Conservation (phyloP, 1,140 invertebrate genomes). For the Harpegnathos saltator region DNA sequence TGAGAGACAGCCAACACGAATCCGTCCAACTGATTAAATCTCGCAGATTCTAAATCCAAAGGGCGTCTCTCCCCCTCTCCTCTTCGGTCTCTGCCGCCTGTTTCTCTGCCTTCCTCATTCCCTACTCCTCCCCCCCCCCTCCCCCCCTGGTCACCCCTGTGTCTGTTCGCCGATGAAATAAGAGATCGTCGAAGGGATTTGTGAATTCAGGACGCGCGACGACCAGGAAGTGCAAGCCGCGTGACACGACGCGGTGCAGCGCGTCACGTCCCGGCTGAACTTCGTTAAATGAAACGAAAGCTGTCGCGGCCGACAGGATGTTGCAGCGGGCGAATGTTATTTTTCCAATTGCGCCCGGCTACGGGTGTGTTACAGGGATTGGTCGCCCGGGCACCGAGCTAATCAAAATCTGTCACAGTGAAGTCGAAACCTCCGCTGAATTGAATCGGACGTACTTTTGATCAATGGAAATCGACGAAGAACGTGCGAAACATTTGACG, state of each 20-base stretch:
- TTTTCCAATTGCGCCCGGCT: conserved; percentile 42
- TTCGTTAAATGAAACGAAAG: conserved; percentile 52
- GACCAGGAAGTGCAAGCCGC: conserved; percentile 25
- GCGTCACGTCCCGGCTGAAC: conserved; percentile 43
- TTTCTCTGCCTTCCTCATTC: too few species aligned
- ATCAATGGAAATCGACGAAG: conserved; percentile 5
- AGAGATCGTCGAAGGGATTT: conserved; percentile 59
- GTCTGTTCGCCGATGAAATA: conserved; percentile 9
- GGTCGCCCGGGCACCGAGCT: conserved; percentile 14
- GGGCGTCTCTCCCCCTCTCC: background rate
- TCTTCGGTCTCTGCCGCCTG: background rate
- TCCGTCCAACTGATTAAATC: conserved; percentile 68
- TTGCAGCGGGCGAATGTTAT: conserved; percentile 39
- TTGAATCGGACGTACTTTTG: conserved; percentile 25
- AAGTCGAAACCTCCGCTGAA: conserved; percentile 22
- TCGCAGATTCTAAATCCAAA: conserved; percentile 22
- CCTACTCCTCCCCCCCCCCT: too few species aligned
- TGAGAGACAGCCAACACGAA: conserved; percentile 34
- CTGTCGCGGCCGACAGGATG: conserved; percentile 32
- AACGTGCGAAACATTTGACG: background rate
- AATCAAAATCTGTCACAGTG: conserved; percentile 59
- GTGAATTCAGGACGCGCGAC: conserved; percentile 42
- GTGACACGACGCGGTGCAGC: conserved; percentile 1
- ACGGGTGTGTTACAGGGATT: conserved; percentile 32
- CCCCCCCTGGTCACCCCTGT: conserved; percentile 4